Conservation (phyloP, 92 coral and sea anemone genomes). For the Epizoanthus ramosus region DNA sequence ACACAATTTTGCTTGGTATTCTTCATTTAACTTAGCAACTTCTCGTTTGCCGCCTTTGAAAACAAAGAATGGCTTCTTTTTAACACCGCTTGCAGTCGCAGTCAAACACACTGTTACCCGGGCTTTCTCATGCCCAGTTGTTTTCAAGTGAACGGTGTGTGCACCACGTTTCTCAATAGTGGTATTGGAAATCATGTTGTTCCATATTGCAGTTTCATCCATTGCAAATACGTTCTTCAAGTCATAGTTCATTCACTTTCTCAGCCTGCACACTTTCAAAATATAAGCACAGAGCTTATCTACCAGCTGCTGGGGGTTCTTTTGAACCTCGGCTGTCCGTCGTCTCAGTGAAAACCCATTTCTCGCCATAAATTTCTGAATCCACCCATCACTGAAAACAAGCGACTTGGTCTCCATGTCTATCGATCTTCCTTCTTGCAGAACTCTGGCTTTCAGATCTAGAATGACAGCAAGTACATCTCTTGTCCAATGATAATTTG, state of each 20-base stretch:
- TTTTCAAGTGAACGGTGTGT: constrained; percentile 21
- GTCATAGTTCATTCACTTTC: constrained; percentile 26
- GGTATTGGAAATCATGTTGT: constrained; percentile 8
- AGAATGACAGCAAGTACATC: no score
- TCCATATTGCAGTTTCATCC: constrained; percentile 6
- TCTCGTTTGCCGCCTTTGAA: constrained; percentile 35
- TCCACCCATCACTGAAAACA: constrained; percentile 46
- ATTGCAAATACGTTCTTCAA: constrained; percentile 35
- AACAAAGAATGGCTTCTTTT: constrained; percentile 31
- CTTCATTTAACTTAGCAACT: constrained; percentile 11
- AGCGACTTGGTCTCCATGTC: constrained; percentile 18
- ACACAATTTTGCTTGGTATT: constrained; percentile 24
- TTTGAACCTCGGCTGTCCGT: no score
- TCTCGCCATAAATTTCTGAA: constrained; percentile 49
- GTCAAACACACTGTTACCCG: constrained; percentile 6
- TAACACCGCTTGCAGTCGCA: constrained; percentile 5
- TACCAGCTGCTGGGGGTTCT: constrained; percentile 43
- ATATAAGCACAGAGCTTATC: constrained; percentile 47
- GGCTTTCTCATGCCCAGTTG: constrained; percentile 39
- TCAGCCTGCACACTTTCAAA: constrained; percentile 41
- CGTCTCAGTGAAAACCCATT: no score
- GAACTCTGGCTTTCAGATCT: constrained; percentile 48
- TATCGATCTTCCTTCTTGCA: constrained; percentile 46
- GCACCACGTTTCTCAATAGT: constrained; percentile 13
- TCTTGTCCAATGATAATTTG: no score